These are phyloP conservation scores for Seriola quinqueradiata DNA, from an alignment of 2,113 vertebrate species.

Conservation along the genomic window DNA sequence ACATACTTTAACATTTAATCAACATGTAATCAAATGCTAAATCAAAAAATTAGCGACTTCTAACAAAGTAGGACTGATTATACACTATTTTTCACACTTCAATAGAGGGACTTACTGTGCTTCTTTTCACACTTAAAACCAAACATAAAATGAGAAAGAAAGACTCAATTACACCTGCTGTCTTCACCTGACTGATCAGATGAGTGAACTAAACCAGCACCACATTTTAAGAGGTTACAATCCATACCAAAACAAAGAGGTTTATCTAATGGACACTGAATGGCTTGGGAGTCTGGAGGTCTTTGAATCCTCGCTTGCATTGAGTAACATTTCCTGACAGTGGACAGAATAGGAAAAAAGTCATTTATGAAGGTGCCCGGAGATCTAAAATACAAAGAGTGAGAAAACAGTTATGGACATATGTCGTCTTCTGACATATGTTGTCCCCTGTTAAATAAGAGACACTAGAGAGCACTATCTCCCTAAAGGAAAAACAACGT, in stretches of 20 bases:
- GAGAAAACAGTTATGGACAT: conserved; percentile 61
- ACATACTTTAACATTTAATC: conserved; percentile 22
- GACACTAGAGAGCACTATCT: conserved; percentile 61
- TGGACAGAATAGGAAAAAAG: conserved; percentile 63
- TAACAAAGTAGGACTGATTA: neutral
- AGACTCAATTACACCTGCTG: conserved; percentile 10
- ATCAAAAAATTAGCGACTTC: neutral
- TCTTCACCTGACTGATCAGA: neutral
- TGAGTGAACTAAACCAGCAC: conserved; percentile 15
- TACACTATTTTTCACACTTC: conserved; percentile 2
- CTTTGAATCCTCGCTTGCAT: conserved; percentile 51
- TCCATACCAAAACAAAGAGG: neutral
- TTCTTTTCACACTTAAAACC: conserved; percentile 20
- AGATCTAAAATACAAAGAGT: conserved; percentile 72
- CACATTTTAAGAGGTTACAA: conserved; percentile 14
- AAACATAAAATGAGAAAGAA: conserved; percentile 21
- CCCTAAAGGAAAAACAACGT: conserved; percentile 48
- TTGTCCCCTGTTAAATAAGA: conserved; percentile 73
- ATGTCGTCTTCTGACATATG: conserved; percentile 53
- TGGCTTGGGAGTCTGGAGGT: conserved; percentile 31
- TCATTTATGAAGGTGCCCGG: conserved; percentile 58
- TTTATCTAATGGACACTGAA: conserved; percentile 35
- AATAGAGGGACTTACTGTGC: neutral
- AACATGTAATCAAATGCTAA: conserved; percentile 1
- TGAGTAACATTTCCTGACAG: conserved; percentile 65